phyloP scores from a whole-genome alignment of 2,797 vertebrate genomes.

The Lithobates sylvaticus region DNA sequence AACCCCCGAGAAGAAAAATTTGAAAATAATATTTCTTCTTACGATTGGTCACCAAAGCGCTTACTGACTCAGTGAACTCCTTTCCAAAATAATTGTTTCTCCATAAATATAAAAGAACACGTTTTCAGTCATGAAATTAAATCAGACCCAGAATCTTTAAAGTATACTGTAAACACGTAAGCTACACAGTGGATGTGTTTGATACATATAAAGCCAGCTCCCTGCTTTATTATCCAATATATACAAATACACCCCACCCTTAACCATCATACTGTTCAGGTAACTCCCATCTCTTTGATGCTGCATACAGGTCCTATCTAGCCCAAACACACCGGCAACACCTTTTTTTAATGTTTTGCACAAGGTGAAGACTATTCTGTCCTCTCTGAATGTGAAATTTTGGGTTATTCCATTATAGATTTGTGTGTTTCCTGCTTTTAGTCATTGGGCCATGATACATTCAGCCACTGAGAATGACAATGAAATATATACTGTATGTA shows the following conservation, averaged over 20 bases:
- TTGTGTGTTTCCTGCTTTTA: not conserved
- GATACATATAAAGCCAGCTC: slow-evolving; percentile 13
- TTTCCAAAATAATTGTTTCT: not conserved
- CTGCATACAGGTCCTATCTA: not conserved
- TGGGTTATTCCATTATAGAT: not conserved
- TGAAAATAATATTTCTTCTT: no score
- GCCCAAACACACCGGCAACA: slow-evolving; percentile 34
- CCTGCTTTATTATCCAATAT: slow-evolving; percentile 40
- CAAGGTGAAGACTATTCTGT: slow-evolving; percentile 62
- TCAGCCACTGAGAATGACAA: not conserved
- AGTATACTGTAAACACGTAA: not conserved
- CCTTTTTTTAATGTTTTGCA: slow-evolving; percentile 25
- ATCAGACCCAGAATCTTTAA: not conserved
- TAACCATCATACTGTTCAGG: not conserved
- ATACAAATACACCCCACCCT: slow-evolving; percentile 36
- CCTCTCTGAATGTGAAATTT: not conserved
- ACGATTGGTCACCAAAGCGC: no score
- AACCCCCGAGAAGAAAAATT: no score
- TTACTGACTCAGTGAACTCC: no score
- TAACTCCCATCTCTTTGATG: slow-evolving; percentile 39
- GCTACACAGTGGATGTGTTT: not conserved
- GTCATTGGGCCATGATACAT: not conserved
- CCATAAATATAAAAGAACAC: not conserved
- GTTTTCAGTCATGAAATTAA: not conserved
- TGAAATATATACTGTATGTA: no score